These are phyloP conservation scores for Ciconia nigra DNA, from an alignment of 2,797 vertebrate species.

Conservation along the genomic window DNA sequence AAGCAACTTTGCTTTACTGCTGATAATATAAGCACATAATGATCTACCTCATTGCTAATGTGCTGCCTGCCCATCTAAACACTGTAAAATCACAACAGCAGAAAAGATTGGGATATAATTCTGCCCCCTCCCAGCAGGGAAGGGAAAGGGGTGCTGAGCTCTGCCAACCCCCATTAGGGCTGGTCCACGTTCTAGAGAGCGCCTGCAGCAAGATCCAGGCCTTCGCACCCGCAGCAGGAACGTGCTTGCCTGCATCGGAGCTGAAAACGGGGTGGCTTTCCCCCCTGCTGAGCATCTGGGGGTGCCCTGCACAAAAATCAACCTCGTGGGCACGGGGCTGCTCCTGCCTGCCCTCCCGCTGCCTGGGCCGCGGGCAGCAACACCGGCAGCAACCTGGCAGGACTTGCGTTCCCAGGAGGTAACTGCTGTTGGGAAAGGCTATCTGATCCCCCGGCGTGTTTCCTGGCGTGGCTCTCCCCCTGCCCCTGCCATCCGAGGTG, in stretches of 20 bases:
- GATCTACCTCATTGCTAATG: background rate
- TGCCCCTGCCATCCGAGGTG: background rate
- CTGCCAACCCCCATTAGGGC: accelerated
- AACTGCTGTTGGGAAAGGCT: background rate
- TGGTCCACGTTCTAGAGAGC: background rate
- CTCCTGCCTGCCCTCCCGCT: background rate
- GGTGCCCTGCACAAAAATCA: background rate
- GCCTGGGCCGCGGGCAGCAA: background rate
- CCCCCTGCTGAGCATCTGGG: background rate
- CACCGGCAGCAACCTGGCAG: background rate
- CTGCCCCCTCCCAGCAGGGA: background rate
- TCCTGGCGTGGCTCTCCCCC: background rate
- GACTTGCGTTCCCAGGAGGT: background rate
- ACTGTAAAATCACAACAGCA: background rate
- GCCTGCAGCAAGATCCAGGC: background rate
- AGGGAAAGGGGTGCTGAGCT: background rate
- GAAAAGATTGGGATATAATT: background rate
- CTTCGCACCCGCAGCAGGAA: background rate
- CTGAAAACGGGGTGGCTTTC: background rate
- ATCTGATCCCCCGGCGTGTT: accelerated
- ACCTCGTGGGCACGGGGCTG: accelerated
- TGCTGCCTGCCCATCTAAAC: background rate
- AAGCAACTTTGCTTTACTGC: background rate
- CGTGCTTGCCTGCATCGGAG: background rate
- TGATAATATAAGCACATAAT: slow-evolving; percentile 12